Percentiles rank a stretch among this genome's conserved stretches.
phyloP scores from a whole-genome alignment of 2,797 vertebrate genomes.

The Hyperoplus immaculatus region DNA sequence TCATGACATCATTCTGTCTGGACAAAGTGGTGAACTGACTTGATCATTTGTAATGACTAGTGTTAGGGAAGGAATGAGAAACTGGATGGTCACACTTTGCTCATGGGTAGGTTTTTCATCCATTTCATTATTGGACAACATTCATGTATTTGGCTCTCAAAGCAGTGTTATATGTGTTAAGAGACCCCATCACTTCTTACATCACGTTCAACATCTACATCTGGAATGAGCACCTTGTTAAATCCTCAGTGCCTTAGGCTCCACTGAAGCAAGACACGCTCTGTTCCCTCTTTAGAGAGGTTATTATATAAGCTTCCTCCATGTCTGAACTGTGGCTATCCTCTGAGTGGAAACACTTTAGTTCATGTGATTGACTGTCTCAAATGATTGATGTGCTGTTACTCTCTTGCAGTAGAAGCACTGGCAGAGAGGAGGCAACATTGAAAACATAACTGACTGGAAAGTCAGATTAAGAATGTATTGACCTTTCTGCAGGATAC shows the following conservation, averaged over 20 bases:
- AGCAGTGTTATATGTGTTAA: neutral
- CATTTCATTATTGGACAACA: neutral
- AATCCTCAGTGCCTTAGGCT: conserved; percentile 7
- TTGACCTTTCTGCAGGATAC: neutral
- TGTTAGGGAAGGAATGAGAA: no score
- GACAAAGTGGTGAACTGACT: no score
- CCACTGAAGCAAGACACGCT: conserved; percentile 16
- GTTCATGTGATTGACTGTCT: neutral
- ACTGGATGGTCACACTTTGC: neutral
- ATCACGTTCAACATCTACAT: neutral
- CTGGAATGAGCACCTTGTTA: neutral
- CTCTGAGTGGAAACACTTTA: neutral
- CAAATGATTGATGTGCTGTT: neutral
- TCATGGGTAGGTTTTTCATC: neutral
- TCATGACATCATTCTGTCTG: no score
- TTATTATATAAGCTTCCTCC: conserved; percentile 29
- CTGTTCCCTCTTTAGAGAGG: conserved; percentile 4
- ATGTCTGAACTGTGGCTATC: neutral
- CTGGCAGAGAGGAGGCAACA: neutral
- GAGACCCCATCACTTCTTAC: neutral
- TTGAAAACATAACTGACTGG: neutral
- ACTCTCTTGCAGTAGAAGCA: neutral
- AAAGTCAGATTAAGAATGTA: neutral
- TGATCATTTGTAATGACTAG: no score
- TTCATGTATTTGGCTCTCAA: neutral